Percentiles rank a stretch among this genome's conserved stretches.
These are phyloP conservation scores for Eudyptes chrysolophus DNA, from an alignment of 2,113 vertebrate species.

Conservation along the genomic window DNA sequence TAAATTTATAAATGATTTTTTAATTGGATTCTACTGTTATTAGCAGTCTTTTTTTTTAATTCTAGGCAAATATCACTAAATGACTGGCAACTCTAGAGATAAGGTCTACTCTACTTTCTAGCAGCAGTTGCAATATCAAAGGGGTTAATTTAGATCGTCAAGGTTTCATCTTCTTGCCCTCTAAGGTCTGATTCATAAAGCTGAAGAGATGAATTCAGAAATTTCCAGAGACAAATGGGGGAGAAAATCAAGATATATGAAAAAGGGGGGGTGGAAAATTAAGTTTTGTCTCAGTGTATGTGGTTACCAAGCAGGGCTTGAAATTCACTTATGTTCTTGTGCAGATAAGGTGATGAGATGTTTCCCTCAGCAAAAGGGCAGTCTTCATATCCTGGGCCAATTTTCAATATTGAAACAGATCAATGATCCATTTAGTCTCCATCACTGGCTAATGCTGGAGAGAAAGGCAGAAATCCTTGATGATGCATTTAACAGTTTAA, in stretches of 20 bases:
- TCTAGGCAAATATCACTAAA: background rate
- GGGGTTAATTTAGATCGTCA: slow-evolving; percentile 53
- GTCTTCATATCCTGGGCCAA: background rate
- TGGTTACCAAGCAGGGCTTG: slow-evolving; percentile 56
- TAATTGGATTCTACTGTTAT: slow-evolving; percentile 31
- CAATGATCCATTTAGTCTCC: background rate
- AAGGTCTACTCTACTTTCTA: slow-evolving; percentile 25
- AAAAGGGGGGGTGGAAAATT: slow-evolving; percentile 48
- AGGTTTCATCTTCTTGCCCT: slow-evolving; percentile 50
- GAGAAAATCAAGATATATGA: slow-evolving; percentile 59
- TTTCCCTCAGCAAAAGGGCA: background rate
- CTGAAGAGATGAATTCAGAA: slow-evolving; percentile 55
- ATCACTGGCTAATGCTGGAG: background rate
- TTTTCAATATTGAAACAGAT: slow-evolving; percentile 3
- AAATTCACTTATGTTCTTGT: slow-evolving; percentile 34
- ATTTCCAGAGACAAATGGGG: slow-evolving; percentile 49
- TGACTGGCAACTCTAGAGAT: background rate
- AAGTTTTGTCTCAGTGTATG: slow-evolving; percentile 47
- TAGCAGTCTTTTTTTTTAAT: background rate
- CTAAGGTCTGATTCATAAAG: slow-evolving; percentile 56
- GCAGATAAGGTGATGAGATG: slow-evolving; percentile 38
- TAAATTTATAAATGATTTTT: background rate
- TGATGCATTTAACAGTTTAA: background rate
- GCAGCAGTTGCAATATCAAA: slow-evolving; percentile 37
- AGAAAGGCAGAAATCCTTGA: background rate